phyloP scores from a whole-genome alignment of 2,888 invertebrate species.

The Perithous albicinctus region DNA sequence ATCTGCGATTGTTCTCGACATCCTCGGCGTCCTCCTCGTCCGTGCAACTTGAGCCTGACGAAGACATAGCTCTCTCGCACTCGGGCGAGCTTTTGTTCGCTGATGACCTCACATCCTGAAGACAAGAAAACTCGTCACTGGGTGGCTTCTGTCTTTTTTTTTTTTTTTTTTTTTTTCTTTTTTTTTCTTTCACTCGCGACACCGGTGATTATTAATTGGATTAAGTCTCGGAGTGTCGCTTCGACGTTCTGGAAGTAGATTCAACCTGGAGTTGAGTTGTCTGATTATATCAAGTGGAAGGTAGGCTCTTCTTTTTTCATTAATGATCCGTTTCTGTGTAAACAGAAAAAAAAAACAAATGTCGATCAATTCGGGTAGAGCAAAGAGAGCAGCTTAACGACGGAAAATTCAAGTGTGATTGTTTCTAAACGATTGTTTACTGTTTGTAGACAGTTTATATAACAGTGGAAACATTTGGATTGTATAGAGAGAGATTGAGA shows the following conservation, averaged over 20 bases:
- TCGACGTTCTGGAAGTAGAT: background rate
- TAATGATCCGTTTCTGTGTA: background rate
- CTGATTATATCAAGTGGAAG: slow-evolving; percentile 13
- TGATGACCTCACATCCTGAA: slow-evolving; percentile 9
- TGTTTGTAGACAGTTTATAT: background rate
- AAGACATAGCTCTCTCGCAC: slow-evolving; percentile 78
- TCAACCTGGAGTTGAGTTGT: background rate
- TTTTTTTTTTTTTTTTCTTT: background rate
- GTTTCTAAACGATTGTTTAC: background rate
- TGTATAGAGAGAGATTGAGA: slow-evolving; percentile 10
- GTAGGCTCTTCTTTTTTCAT: background rate
- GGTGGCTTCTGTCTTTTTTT: too few relatives aligned
- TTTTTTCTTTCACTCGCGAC: background rate
- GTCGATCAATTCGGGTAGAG: slow-evolving; percentile 12
- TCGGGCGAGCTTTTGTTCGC: slow-evolving; percentile 23
- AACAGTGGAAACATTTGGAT: slow-evolving; percentile 26
- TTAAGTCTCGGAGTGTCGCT: background rate
- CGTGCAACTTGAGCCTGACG: slow-evolving; percentile 78
- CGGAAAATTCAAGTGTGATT: slow-evolving; percentile 4
- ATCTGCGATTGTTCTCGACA: slow-evolving; percentile 81
- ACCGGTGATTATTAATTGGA: background rate
- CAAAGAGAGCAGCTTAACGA: background rate
- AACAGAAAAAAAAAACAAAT: background rate
- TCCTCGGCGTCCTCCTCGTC: slow-evolving; percentile 83
- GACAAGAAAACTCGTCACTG: background rate